A percentile compares a stretch with the other conserved stretches of the same genome.
These are phyloP conservation scores for Leuctra nigra DNA, from an alignment of 2,888 invertebrate species.

Conservation along the genomic window DNA sequence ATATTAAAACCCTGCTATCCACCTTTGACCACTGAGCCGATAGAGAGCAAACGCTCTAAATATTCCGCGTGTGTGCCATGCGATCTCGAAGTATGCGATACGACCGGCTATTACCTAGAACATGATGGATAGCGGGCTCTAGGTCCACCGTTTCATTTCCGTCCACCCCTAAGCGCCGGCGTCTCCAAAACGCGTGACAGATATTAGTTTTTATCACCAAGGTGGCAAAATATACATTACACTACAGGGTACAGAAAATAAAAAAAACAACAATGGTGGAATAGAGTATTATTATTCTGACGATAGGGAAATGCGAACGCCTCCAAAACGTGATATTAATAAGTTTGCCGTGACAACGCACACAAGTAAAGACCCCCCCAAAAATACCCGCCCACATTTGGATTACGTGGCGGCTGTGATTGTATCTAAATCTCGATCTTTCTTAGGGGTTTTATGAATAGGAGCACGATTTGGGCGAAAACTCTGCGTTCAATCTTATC, in stretches of 20 bases:
- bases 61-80: too few species aligned
- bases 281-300: too few species aligned
- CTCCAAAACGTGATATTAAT: conserved; percentile 1
- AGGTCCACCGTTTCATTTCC: conserved; percentile 15
- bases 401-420: too few species aligned
- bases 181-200: too few species aligned
- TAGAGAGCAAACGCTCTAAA: neutral
- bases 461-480: conserved; percentile 4
- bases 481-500: conserved; percentile 4
- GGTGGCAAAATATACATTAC: conserved; percentile 8
- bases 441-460: neutral
- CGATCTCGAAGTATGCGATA: neutral
- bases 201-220: too few species aligned
- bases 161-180: too few species aligned
- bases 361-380: too few species aligned
- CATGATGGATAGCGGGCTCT: conserved; percentile 18
- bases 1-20: too few species aligned
- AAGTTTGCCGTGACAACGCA: neutral
- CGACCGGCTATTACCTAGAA: neutral
- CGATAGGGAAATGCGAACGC: neutral
- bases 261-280: conserved; percentile 6
- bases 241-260: neutral
- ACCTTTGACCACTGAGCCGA: too few species aligned
- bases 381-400: too few species aligned
- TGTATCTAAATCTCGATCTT: neutral